Evolutionary conservation across 2,113 vertebrate species (phyloP).

Genomic region (Campylorhamphus procurvoides): DNA sequence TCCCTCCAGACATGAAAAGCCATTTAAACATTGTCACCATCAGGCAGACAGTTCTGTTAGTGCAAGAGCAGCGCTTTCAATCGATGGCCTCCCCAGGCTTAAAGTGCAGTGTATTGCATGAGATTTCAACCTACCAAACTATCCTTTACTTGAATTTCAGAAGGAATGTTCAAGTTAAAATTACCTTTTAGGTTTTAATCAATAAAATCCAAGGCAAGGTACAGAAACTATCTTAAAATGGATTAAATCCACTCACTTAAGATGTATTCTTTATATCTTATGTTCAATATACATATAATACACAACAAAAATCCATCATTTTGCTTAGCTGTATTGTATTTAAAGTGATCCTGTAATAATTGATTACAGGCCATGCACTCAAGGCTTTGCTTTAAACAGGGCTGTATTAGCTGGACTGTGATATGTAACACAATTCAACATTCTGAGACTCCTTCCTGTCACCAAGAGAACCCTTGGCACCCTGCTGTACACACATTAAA

Average conservation of each 20-base stretch:
- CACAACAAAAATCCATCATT: background rate
- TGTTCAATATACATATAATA: slow-evolving; percentile 13
- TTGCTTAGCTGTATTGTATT: background rate
- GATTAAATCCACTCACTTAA: slow-evolving; percentile 22
- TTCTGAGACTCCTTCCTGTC: background rate
- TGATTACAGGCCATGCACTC: background rate
- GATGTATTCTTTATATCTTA: background rate
- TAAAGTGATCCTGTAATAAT: background rate
- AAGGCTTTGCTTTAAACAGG: background rate
- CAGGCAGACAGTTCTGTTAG: background rate
- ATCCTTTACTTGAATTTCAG: slow-evolving; percentile 38
- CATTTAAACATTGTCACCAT: background rate
- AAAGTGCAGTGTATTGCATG: slow-evolving; percentile 49
- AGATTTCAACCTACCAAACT: slow-evolving; percentile 21
- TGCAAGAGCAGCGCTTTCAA: background rate
- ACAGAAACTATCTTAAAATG: slow-evolving; percentile 26
- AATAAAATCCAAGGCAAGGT: slow-evolving; percentile 44
- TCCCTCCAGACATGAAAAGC: background rate
- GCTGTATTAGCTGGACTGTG: background rate
- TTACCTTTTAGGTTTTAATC: slow-evolving; percentile 23
- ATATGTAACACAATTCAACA: background rate
- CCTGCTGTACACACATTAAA: background rate
- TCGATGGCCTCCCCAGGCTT: background rate
- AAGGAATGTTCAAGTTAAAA: slow-evolving; percentile 60
- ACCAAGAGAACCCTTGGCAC: background rate